phyloP scores from a whole-genome alignment of 2,797 vertebrate species.

The Pangasius djambal region DNA sequence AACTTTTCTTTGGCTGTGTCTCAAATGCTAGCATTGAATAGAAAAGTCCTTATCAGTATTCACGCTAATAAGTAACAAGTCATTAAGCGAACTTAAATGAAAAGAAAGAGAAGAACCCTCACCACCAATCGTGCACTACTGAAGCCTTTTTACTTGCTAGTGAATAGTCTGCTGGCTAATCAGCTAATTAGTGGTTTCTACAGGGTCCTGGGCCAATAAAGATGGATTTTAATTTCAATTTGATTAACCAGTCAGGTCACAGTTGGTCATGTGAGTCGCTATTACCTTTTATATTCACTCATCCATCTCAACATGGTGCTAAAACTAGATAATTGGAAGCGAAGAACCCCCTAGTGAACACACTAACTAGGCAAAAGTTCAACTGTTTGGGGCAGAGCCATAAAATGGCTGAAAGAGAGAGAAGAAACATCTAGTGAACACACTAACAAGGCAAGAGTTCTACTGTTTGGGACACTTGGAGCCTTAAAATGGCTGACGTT shows the following conservation, averaged over 20 bases:
- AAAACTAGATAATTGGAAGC: neutral
- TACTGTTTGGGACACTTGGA: neutral
- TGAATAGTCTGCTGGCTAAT: neutral
- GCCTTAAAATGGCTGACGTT: neutral
- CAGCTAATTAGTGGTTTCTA: neutral
- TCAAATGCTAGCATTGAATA: conserved; percentile 7
- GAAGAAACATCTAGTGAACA: neutral
- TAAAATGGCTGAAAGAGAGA: neutral
- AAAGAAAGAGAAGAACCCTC: neutral
- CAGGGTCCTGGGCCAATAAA: neutral
- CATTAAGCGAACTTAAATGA: neutral
- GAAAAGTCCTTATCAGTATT: neutral
- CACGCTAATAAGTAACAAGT: neutral
- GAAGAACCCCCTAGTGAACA: neutral
- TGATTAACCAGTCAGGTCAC: neutral
- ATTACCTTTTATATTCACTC: neutral
- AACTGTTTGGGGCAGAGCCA: neutral
- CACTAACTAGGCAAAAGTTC: neutral
- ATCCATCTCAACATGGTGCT: too few species aligned
- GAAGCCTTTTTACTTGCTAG: neutral
- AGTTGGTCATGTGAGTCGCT: neutral
- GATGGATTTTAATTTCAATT: neutral
- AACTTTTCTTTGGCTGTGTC: neutral
- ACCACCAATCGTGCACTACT: neutral
- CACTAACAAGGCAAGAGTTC: neutral